Base-by-base conservation (phyloP, 1,140 invertebrate species). In the Gonatopus flavifemur region DNA sequence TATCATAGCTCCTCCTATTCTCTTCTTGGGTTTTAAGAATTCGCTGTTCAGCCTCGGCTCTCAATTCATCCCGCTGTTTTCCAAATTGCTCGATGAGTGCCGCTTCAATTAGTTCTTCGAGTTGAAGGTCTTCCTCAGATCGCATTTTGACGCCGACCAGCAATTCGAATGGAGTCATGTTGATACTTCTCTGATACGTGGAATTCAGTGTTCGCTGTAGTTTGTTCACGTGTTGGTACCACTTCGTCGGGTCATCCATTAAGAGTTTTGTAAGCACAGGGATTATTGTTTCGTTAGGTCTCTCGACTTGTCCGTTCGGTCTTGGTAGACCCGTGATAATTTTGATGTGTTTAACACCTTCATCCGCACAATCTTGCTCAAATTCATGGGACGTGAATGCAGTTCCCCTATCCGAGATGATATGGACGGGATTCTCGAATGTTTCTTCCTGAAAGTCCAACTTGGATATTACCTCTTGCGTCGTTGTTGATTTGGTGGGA, bases 131-230 rank as follows among this genome's bases (percentile, higher is more conserved):
- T 9, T 43, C 40, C n/a, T n/a, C n/a, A n/a, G n/a, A n/a, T n/a
- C 42, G 15, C 30, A 33, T 45, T 24, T 24, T 35, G 0, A n/a
- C 31, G 10, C 42, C 31, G 21, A 21, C 13, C n/a, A 45, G 3
- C 16, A 45, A 3, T 20, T 45, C 28, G 13, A 35, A 32, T 6
- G 31, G 31, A 1, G 20, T 22, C 12, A 16, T 12, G 0, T 22
- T 22, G 1, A 35, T 45, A 35, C 18, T 35, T 9, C 42, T 15
- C 9, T 45, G 28, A 45, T 20, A 22, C 2, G 31, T 45, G 4
- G 42, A 32, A 47, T 37, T 47, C 10, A 38, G 6, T 19, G 15
- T 36, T 16, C 37, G 31, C 10, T 47, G 44, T 9, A 33, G 8
- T 4, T 16, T 20, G 5, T 20, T 1, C 6, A 47, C 24, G 13